Evolutionary conservation across 1,140 invertebrate species (phyloP).

Genomic region (Philotrypesis tridentata): DNA sequence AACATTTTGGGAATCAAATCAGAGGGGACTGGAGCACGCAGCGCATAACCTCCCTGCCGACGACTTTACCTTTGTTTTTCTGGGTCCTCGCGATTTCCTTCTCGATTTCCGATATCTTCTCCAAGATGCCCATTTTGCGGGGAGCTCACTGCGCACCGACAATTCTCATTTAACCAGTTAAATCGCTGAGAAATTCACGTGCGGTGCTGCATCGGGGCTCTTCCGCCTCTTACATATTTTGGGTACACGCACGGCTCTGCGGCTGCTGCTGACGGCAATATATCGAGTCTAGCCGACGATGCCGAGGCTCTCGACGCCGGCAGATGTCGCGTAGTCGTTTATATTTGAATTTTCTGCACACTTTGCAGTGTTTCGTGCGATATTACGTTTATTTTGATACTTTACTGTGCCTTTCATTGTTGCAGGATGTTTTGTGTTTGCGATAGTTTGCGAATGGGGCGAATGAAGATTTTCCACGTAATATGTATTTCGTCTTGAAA

Average conservation of each 20-base stretch:
- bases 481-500: too few species aligned
- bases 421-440: too few species aligned
- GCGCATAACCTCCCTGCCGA: constrained; percentile 42
- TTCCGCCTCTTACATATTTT: neutral
- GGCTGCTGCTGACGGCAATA: neutral
- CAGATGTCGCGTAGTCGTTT: too few species aligned
- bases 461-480: too few species aligned
- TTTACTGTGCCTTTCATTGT: too few species aligned
- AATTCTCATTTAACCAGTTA: constrained; percentile 30
- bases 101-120: constrained; percentile 98
- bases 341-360: too few species aligned
- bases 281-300: neutral
- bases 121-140: constrained; percentile 92
- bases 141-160: neutral
- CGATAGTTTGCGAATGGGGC: too few species aligned
- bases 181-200: constrained; percentile 34
- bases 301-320: too few species aligned
- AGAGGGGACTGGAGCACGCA: constrained; percentile 7
- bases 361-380: too few species aligned
- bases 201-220: constrained; percentile 15
- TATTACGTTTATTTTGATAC: too few species aligned
- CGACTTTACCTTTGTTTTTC: constrained; percentile 97
- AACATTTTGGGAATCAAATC: constrained; percentile 21
- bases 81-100: constrained; percentile 98
- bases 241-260: constrained; percentile 13